These are phyloP conservation scores for Odontocolon sp. DNA, from an alignment of 2,888 invertebrate genomes.

Conservation along the genomic window DNA sequence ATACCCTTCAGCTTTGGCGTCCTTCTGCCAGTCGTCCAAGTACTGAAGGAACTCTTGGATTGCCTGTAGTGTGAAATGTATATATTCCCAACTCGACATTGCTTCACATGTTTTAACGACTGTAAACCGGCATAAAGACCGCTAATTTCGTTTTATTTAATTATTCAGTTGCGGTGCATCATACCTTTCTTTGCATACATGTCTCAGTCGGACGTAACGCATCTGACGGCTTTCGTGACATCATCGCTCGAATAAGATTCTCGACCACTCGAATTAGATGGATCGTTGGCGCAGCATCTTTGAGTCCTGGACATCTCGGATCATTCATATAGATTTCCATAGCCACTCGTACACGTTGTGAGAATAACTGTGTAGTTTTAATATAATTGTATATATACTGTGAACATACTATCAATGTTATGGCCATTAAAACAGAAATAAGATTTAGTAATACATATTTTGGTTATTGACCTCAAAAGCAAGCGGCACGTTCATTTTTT, in stretches of 20 bases:
- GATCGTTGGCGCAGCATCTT: slow-evolving; percentile 52
- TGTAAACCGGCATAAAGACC: too few relatives aligned
- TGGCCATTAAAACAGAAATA: too few relatives aligned
- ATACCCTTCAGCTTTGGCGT: not conserved
- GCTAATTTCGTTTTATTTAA: too few relatives aligned
- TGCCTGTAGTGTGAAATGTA: not conserved
- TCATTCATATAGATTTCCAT: slow-evolving; percentile 44
- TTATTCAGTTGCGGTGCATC: too few relatives aligned
- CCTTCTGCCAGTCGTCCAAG: not conserved
- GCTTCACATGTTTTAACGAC: too few relatives aligned
- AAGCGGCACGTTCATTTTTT: slow-evolving; percentile 55
- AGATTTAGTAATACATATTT: not conserved
- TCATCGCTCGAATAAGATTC: slow-evolving; percentile 56
- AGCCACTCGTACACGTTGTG: slow-evolving; percentile 42
- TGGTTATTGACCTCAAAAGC: slow-evolving; percentile 47
- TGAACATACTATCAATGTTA: too few relatives aligned
- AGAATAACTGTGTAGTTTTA: not conserved
- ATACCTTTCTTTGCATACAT: slow-evolving; percentile 46
- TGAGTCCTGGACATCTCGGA: slow-evolving; percentile 22
- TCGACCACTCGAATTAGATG: slow-evolving; percentile 44
- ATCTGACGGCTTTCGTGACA: slow-evolving; percentile 50
- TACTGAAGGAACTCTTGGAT: not conserved
- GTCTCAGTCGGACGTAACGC: slow-evolving; percentile 42
- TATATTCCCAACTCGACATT: too few relatives aligned
- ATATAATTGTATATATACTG: too few relatives aligned